These are phyloP conservation scores for Scolopax rusticola DNA, from an alignment of 2,797 vertebrate genomes.

Conservation along the genomic window DNA sequence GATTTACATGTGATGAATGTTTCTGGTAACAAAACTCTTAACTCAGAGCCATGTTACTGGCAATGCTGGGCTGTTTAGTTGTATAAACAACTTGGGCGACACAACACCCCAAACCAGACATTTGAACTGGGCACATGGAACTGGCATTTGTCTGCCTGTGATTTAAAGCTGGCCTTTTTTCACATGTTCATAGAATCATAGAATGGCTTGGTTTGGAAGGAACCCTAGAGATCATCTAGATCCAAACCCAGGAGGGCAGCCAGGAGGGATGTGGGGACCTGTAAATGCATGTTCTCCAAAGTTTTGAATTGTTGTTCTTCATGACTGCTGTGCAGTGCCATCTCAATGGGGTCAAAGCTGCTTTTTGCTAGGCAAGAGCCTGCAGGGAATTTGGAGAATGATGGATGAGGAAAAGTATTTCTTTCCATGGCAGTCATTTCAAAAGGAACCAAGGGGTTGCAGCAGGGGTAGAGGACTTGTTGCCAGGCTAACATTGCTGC, in stretches of 20 bases:
- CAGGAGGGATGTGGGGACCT: not conserved
- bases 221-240: too few relatives aligned
- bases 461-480: rapidly evolving
- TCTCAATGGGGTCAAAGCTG: not conserved
- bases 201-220: too few relatives aligned
- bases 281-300: rapidly evolving
- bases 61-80: not conserved
- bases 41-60: not conserved
- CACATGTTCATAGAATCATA: not conserved
- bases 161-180: not conserved
- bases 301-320: not conserved
- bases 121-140: not conserved
- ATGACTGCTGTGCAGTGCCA: not conserved
- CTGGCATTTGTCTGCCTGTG: not conserved
- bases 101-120: not conserved
- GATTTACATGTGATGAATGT: not conserved
- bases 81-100: not conserved
- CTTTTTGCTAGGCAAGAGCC: rapidly evolving
- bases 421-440: not conserved
- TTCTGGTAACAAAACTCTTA: not conserved
- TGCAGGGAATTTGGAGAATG: not conserved
- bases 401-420: not conserved
- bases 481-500: not conserved
- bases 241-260: not conserved
- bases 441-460: not conserved